A percentile compares a stretch with the other conserved stretches of the same genome.
These are phyloP conservation scores for Drosophila macrospina DNA, from an alignment of 2,888 invertebrate species.

Conservation along the genomic window DNA sequence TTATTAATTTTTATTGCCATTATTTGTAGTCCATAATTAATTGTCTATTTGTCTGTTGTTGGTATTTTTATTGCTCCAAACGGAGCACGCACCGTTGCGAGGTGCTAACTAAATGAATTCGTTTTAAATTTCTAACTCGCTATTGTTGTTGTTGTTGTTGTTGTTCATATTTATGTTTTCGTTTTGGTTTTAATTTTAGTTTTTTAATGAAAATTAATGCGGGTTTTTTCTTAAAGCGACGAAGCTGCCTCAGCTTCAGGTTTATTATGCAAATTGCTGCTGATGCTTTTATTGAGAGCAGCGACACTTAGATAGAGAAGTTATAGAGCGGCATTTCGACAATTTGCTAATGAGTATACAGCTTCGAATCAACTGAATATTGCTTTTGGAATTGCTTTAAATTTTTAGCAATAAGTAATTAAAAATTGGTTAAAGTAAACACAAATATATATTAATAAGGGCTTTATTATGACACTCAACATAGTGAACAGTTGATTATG, in stretches of 20 bases:
- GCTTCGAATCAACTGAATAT: constrained; percentile 9
- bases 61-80: constrained; percentile 51
- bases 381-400: background rate
- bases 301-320: constrained; percentile 48
- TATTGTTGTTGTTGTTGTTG: no score
- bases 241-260: constrained; percentile 38
- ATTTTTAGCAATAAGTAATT: background rate
- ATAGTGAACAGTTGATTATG: no score
- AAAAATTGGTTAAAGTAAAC: no score
- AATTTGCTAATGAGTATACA: constrained; percentile 21
- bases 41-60: constrained; percentile 73
- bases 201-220: constrained; percentile 55
- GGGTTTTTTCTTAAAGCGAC: constrained; percentile 16
- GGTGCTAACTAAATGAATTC: constrained; percentile 78
- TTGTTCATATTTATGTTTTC: constrained; percentile 5
- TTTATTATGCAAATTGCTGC: constrained; percentile 64
- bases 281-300: constrained; percentile 55
- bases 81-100: constrained; percentile 40
- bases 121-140: constrained; percentile 46
- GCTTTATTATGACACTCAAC: no score
- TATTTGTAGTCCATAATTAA: constrained; percentile 79
- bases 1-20: constrained; percentile 79
- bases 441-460: no score
- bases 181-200: constrained; percentile 14
- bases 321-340: constrained; percentile 32